Evolutionary conservation across 2,888 invertebrate genomes (phyloP).

Genomic region (Cheilosia pagana): DNA sequence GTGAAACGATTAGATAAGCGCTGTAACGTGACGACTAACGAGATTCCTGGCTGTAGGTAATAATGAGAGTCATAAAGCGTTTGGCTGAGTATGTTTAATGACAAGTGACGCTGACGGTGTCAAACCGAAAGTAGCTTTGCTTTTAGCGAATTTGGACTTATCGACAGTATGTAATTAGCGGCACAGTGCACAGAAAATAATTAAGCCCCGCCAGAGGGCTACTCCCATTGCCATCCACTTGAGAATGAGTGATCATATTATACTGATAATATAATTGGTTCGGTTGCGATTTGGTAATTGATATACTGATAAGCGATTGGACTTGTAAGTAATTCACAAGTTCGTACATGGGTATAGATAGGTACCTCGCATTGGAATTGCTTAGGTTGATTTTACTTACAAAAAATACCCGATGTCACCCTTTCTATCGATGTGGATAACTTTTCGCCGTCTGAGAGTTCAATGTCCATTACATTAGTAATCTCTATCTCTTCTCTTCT

Average conservation of each 20-base stretch:
- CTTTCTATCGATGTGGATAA: too few relatives aligned
- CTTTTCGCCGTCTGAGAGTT: too few relatives aligned
- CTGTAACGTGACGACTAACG: neutral
- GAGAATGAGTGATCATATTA: conserved; percentile 28
- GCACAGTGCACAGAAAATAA: neutral
- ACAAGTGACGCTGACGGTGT: neutral
- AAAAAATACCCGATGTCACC: too few relatives aligned
- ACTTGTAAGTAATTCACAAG: too few relatives aligned
- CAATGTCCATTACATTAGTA: too few relatives aligned
- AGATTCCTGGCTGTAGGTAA: neutral
- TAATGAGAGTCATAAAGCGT: neutral
- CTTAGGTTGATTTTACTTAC: too few relatives aligned
- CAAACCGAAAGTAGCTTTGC: neutral
- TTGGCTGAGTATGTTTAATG: neutral
- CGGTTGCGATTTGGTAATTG: conserved; percentile 14
- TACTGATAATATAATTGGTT: neutral
- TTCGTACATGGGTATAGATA: too few relatives aligned
- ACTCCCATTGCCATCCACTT: neutral
- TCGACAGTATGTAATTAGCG: conserved; percentile 21
- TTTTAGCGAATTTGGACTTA: neutral
- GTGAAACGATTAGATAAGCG: conserved; percentile 8
- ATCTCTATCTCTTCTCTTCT: too few relatives aligned
- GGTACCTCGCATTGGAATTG: too few relatives aligned
- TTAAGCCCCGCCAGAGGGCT: too few relatives aligned
- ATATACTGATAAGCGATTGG: conserved; percentile 2